Percentiles rank a stretch among this genome's conserved stretches.
These are phyloP conservation scores for Lophochroa leadbeateri DNA, from an alignment of 2,113 vertebrate genomes.

Conservation along the genomic window DNA sequence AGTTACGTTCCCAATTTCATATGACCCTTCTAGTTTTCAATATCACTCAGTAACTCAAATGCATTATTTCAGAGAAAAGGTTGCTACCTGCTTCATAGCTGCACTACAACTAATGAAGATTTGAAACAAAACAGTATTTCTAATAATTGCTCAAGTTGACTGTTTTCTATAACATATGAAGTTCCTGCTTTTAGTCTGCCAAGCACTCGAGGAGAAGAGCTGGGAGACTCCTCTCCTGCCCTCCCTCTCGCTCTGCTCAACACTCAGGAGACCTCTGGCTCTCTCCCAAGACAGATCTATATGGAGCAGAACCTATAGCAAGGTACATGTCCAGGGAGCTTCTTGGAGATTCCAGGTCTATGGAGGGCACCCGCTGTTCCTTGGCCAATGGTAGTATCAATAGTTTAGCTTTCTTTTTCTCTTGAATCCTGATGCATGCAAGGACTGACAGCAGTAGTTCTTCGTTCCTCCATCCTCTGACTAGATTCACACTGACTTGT, in stretches of 20 bases:
- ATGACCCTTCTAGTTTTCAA: background rate
- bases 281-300: background rate
- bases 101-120: background rate
- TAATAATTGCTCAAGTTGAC: background rate
- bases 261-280: background rate
- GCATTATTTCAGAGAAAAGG: background rate
- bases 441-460: background rate
- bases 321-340: background rate
- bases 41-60: background rate
- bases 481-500: background rate
- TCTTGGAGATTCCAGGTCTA: background rate
- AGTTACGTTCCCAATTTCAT: background rate
- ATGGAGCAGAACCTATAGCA: accelerated
- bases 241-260: background rate
- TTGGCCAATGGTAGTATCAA: accelerated
- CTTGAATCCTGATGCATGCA: background rate
- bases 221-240: background rate
- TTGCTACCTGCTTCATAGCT: background rate
- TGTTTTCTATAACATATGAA: background rate
- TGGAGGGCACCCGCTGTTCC: background rate
- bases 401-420: background rate
- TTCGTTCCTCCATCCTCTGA: background rate
- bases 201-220: background rate
- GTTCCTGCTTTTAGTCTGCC: background rate
- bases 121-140: background rate